Conservation (phyloP, 2,888 invertebrate species). For the Pasiphila rectangulata region DNA sequence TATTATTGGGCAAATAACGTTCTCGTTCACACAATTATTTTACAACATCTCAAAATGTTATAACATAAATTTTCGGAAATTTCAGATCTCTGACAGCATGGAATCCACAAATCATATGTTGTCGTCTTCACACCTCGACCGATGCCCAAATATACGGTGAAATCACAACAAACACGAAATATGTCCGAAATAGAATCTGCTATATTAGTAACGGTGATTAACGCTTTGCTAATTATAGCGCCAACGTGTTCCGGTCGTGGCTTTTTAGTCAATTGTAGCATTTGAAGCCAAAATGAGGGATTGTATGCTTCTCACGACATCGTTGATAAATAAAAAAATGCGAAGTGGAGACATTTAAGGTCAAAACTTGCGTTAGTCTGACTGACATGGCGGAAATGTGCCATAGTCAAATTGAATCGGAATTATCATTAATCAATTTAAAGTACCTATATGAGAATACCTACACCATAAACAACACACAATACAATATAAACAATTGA, state of each 20-base stretch:
- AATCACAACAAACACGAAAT: conserved; percentile 29
- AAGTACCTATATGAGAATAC: too few species aligned
- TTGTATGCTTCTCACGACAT: background rate
- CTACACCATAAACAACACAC: conserved; percentile 4
- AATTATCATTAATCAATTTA: too few species aligned
- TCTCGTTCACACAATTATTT: too few species aligned
- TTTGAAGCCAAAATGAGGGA: conserved; percentile 9
- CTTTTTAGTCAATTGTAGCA: conserved; percentile 18
- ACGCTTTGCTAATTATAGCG: conserved; percentile 29
- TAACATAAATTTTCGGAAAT: too few species aligned
- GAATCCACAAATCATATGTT: conserved; percentile 6
- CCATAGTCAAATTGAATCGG: too few species aligned
- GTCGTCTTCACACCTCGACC: conserved; percentile 16
- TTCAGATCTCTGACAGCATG: too few species aligned
- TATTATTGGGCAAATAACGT: too few species aligned
- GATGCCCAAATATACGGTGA: conserved; percentile 23
- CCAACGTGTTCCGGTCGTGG: conserved; percentile 24
- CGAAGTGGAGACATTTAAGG: too few species aligned
- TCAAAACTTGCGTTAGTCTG: too few species aligned
- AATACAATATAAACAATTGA: conserved; percentile 3
- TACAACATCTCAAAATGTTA: too few species aligned
- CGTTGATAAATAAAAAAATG: too few species aligned
- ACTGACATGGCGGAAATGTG: too few species aligned
- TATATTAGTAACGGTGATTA: conserved; percentile 31
- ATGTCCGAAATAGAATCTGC: conserved; percentile 23